Conservation (phyloP, 2,113 vertebrate genomes). For the Trogon melanurus region DNA sequence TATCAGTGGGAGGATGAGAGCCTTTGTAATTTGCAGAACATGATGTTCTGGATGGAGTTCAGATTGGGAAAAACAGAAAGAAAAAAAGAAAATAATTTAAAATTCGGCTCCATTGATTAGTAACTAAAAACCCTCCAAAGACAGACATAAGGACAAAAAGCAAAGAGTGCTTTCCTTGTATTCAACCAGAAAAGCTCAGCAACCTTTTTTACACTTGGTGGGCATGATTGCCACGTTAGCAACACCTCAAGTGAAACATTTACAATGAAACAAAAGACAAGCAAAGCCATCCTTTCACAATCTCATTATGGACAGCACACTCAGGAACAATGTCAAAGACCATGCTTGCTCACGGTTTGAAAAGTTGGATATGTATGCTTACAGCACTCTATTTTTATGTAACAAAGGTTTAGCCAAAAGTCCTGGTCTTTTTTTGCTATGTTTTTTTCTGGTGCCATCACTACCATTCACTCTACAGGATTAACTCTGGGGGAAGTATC, state of each 20-base stretch:
- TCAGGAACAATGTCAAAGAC: background rate
- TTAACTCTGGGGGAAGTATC: background rate
- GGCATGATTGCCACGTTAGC: background rate
- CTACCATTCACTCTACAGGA: background rate
- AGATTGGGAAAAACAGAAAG: background rate
- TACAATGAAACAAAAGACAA: background rate
- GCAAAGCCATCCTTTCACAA: background rate
- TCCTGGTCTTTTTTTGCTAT: background rate
- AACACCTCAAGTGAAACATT: background rate
- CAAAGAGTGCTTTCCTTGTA: background rate
- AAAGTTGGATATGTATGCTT: background rate
- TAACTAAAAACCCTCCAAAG: conserved; percentile 8
- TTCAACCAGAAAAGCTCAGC: background rate
- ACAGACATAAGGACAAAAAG: background rate
- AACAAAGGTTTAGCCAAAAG: background rate
- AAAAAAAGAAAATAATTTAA: too few relatives aligned
- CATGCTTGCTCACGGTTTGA: background rate
- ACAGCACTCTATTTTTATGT: background rate
- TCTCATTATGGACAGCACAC: background rate
- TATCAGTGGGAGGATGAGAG: background rate
- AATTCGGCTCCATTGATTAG: background rate
- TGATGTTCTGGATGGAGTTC: background rate
- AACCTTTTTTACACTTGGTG: background rate
- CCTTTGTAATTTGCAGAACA: background rate
- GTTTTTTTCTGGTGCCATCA: background rate